Evolutionary conservation across 64 coral and sea anemone species (phyloP).

Genomic region (Anthopleura sola): DNA sequence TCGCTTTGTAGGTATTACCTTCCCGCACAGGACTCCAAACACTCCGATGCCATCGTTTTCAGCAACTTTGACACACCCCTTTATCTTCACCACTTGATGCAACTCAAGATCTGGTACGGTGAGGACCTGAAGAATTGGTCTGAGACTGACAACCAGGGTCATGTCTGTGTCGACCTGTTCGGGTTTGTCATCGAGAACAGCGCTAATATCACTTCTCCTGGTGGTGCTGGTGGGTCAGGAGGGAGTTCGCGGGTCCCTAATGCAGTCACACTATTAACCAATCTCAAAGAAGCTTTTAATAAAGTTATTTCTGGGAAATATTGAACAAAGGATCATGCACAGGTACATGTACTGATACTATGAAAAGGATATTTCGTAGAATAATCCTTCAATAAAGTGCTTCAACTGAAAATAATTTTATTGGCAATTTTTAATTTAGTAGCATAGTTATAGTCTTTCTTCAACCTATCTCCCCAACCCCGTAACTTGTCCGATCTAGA

Average conservation of each 20-base stretch:
- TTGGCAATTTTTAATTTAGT: not conserved
- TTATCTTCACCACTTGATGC: conserved; percentile 1
- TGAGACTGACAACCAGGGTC: conserved; percentile 37
- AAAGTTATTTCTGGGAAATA: not conserved
- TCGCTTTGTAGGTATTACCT: conserved; percentile 2
- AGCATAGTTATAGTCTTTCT: not conserved
- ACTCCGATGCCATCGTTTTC: conserved; percentile 41
- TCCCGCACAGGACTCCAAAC: conserved; percentile 22
- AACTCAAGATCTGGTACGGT: conserved; percentile 44
- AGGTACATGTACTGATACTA: not conserved
- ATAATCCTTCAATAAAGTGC: not conserved
- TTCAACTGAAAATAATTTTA: not conserved
- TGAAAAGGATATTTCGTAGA: not conserved
- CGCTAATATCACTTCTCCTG: not conserved
- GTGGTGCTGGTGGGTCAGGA: not conserved
- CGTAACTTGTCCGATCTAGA: no score
- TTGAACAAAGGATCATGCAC: not conserved
- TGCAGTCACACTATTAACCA: not conserved
- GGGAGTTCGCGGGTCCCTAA: not conserved
- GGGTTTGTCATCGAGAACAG: not conserved
- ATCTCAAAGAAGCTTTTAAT: not conserved
- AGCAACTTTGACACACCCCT: conserved; percentile 38
- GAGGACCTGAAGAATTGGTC: conserved; percentile 48
- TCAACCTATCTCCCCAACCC: no score
- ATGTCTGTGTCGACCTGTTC: conserved; percentile 44